Evolutionary conservation across 2,113 vertebrate genomes (phyloP).

Genomic region (Tychaedon coryphoeus): DNA sequence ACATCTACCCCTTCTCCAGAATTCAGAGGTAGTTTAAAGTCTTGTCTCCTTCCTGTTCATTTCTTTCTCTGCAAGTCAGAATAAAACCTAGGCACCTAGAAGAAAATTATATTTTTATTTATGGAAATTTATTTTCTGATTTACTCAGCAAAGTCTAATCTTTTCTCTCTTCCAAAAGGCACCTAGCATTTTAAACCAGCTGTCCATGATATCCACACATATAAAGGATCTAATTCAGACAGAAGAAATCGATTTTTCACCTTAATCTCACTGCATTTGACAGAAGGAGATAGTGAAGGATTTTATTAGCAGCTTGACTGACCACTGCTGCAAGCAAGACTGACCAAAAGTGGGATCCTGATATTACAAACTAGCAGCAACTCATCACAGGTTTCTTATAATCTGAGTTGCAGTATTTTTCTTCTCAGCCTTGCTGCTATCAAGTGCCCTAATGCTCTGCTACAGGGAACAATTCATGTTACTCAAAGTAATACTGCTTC

Average conservation of each 20-base stretch:
- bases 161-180: neutral
- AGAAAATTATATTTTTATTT: neutral
- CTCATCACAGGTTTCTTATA: neutral
- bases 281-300: fast-evolving
- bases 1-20: neutral
- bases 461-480: neutral
- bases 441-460: neutral
- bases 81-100: neutral
- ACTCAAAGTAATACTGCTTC: neutral
- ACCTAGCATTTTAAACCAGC: neutral
- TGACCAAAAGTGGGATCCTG: neutral
- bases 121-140: neutral
- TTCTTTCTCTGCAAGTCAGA: neutral
- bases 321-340: neutral
- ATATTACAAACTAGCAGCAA: neutral
- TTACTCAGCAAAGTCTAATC: neutral
- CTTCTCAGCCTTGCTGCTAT: neutral
- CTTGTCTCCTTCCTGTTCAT: neutral
- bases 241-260: neutral
- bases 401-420: neutral
- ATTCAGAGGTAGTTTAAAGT: neutral
- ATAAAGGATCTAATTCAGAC: neutral
- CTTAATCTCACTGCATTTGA: neutral
- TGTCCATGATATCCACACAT: neutral
- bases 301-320: neutral